Conservation (phyloP, 2,797 vertebrate species). For the Clangula hyemalis region DNA sequence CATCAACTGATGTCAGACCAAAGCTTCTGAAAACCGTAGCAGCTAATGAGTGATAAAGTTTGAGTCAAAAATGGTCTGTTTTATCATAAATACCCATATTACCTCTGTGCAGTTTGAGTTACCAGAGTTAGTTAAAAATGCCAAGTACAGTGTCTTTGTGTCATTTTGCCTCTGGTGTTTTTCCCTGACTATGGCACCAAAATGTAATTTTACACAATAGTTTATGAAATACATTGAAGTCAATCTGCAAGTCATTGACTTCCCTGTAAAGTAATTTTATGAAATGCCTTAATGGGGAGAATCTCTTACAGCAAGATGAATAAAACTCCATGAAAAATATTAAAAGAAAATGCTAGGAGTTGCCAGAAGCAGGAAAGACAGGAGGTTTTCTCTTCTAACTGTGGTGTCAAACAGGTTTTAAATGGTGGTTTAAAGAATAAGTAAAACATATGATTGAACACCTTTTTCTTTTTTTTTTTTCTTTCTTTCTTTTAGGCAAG, state of each 20-base stretch:
- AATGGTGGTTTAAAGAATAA: not conserved
- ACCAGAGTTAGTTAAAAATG: not conserved
- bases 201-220: not conserved
- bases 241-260: not conserved
- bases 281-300: not conserved
- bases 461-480: not conserved
- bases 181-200: not conserved
- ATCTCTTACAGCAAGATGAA: not conserved
- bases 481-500: slow-evolving; percentile 78
- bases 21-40: not conserved
- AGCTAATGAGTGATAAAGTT: not conserved
- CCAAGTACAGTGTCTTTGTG: not conserved
- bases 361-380: not conserved
- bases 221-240: slow-evolving; percentile 1
- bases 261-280: not conserved
- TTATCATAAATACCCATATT: not conserved
- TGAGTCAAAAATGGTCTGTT: not conserved
- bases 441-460: not conserved
- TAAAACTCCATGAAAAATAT: not conserved
- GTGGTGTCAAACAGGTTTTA: not conserved
- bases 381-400: not conserved
- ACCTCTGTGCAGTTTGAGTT: not conserved
- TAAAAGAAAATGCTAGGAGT: not conserved
- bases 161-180: not conserved
- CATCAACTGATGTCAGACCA: not conserved